phyloP scores from a whole-genome alignment of 2,888 invertebrate species.

The Nesidiocoris tenuis region DNA sequence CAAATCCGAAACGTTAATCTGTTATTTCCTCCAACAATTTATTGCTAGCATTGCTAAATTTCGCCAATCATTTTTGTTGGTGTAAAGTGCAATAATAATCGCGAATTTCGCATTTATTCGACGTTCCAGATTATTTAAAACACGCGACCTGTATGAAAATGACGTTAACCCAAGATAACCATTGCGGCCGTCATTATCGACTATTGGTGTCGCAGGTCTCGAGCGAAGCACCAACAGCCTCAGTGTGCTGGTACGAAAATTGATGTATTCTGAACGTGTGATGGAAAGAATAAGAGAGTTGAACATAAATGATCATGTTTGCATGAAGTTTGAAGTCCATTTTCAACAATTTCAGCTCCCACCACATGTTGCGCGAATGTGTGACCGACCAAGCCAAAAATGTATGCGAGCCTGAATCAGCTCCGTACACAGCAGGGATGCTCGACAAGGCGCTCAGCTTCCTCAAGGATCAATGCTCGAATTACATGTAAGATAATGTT shows the following conservation, averaged over 20 bases:
- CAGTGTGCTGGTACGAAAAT: conserved; percentile 62
- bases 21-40: no score
- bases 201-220: conserved; percentile 62
- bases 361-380: conserved; percentile 62
- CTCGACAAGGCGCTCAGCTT: conserved; percentile 63
- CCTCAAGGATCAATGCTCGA: conserved; percentile 61
- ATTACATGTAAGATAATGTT: conserved; percentile 62
- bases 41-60: no score
- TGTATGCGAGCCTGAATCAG: conserved; percentile 59
- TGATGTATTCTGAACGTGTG: no score
- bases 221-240: conserved; percentile 59
- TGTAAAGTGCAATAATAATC: no score
- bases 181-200: conserved; percentile 61
- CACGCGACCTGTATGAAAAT: conserved; percentile 64
- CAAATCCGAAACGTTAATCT: no score
- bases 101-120: no score
- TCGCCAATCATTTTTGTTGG: no score
- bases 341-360: conserved; percentile 61
- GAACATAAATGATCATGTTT: no score
- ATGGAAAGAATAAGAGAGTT: no score
- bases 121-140: conserved; percentile 60
- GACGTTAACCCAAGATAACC: conserved; percentile 59
- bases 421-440: conserved; percentile 59
- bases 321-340: no score
- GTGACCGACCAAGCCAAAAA: conserved; percentile 59